A percentile compares a stretch with the other conserved stretches of the same genome.
Conservation (phyloP, 1,140 invertebrate genomes). For the Cydia fagiglandana region DNA sequence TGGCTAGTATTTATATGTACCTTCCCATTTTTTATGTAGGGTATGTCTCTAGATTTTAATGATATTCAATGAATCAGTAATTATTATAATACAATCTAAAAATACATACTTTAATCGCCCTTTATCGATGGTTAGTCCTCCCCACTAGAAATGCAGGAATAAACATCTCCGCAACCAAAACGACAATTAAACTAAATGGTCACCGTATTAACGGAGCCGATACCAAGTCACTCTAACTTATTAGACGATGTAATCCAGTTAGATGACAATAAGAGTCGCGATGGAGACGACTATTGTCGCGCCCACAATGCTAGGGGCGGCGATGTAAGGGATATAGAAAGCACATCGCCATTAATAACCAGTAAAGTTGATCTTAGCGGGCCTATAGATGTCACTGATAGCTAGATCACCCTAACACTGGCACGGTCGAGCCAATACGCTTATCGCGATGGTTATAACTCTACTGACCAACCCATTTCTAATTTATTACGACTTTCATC, state of each 20-base stretch:
- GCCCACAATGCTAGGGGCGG: background rate
- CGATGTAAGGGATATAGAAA: background rate
- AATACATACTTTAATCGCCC: background rate
- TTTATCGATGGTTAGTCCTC: background rate
- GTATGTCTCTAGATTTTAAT: too few species aligned
- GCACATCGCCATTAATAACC: background rate
- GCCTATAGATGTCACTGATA: background rate
- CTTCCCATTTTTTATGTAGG: too few species aligned
- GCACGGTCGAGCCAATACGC: background rate
- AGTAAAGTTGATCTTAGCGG: background rate
- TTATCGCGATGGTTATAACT: background rate
- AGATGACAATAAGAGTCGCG: conserved; percentile 16
- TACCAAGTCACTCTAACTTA: conserved; percentile 27
- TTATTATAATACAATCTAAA: background rate
- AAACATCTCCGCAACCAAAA: background rate
- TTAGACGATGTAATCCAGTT: conserved; percentile 22
- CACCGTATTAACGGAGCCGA: conserved; percentile 17
- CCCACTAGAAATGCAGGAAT: background rate
- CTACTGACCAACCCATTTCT: conserved; percentile 13
- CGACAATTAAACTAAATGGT: conserved; percentile 14
- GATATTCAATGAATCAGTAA: too few species aligned
- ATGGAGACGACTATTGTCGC: conserved; percentile 11
- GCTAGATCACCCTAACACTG: background rate
- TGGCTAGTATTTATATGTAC: too few species aligned
- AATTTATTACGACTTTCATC: conserved; percentile 30